Conservation (phyloP, 2,888 invertebrate genomes). For the Saturnia japonica region DNA sequence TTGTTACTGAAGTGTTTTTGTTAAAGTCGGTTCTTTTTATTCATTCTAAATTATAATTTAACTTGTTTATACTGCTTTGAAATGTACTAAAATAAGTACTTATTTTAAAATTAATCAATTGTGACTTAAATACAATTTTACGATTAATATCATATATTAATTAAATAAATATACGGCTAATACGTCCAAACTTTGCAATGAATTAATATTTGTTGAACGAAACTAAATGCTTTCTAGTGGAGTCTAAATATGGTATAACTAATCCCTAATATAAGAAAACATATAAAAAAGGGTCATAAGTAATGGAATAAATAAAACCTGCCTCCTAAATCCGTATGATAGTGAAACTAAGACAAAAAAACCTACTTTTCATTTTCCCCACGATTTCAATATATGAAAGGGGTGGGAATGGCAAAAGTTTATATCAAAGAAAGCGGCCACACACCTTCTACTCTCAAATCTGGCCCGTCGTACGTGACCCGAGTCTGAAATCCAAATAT, state of each 20-base stretch:
- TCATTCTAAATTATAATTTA: too few species aligned
- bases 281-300: background rate
- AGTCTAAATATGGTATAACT: background rate
- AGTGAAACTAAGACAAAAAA: constrained; percentile 32
- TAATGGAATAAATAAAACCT: background rate
- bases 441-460: constrained; percentile 65
- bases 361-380: constrained; percentile 29
- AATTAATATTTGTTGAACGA: too few species aligned
- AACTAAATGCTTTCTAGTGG: too few species aligned
- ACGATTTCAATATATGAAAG: constrained; percentile 23
- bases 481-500: constrained; percentile 40
- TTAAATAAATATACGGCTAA: too few species aligned
- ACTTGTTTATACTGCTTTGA: too few species aligned
- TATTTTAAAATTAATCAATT: too few species aligned
- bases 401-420: constrained; percentile 52
- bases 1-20: too few species aligned
- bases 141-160: too few species aligned
- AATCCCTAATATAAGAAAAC: background rate
- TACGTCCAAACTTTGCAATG: too few species aligned
- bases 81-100: too few species aligned
- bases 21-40: too few species aligned
- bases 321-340: constrained; percentile 3
- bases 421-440: constrained; percentile 61
- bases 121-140: too few species aligned
- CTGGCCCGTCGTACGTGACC: constrained; percentile 70